These are phyloP conservation scores for Thereva nobilitata DNA, from an alignment of 2,888 invertebrate species.

Conservation along the genomic window DNA sequence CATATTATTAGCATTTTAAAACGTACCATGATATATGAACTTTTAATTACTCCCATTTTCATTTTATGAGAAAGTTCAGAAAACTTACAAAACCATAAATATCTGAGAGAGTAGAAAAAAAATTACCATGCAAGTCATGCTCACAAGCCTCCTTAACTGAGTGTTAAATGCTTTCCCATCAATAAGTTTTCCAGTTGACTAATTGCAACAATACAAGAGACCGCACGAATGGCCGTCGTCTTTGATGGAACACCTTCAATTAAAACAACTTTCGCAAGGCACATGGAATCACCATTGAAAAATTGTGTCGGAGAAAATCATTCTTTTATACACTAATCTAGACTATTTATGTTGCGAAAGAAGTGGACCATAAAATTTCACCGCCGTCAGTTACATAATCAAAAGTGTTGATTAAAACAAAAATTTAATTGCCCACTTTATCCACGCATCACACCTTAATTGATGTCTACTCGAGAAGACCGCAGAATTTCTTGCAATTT, in stretches of 20 bases:
- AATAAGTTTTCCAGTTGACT: background rate
- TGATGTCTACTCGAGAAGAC: too few relatives aligned
- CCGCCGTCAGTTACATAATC: background rate
- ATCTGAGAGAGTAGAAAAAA: background rate
- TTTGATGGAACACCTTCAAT: conserved; percentile 12
- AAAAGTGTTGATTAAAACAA: conserved; percentile 12
- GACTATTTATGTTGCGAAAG: conserved; percentile 1
- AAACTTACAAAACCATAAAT: background rate
- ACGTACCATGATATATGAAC: too few relatives aligned
- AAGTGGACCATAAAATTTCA: conserved; percentile 26
- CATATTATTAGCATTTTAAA: too few relatives aligned
- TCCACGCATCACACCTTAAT: background rate
- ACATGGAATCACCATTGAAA: conserved; percentile 16
- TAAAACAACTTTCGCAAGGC: conserved; percentile 24
- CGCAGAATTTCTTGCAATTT: too few relatives aligned
- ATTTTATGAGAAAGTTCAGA: conserved; percentile 5
- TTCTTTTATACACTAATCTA: background rate
- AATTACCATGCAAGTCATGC: background rate
- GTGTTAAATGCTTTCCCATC: conserved; percentile 19
- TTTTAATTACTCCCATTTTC: background rate
- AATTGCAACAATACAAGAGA: too few relatives aligned
- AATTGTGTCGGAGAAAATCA: conserved; percentile 10
- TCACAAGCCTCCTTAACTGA: conserved; percentile 5
- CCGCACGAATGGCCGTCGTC: conserved; percentile 1
- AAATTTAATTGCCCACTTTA: conserved; percentile 11